phyloP scores from a whole-genome alignment of 2,888 invertebrate species.

The Dendrolimus houi region DNA sequence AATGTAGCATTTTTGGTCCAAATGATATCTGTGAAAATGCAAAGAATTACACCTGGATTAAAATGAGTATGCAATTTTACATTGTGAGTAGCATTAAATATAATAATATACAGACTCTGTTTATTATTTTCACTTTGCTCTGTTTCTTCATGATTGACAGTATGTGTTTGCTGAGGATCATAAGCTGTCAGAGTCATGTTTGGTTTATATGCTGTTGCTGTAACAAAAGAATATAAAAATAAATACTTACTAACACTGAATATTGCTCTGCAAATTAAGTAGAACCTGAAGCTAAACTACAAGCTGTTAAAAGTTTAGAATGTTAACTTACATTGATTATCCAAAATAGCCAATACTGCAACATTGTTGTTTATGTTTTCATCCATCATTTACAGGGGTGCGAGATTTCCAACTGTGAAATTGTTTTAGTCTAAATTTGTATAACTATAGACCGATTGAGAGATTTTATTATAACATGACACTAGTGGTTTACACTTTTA shows the following conservation, averaged over 20 bases:
- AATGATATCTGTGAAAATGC: conserved; percentile 34
- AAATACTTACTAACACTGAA: not conserved
- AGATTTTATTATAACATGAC: no score
- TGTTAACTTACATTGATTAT: conserved; percentile 39
- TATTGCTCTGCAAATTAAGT: not conserved
- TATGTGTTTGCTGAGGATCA: conserved; percentile 21
- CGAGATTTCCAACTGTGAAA: conserved; percentile 20
- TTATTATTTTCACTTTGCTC: conserved; percentile 39
- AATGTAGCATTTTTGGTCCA: conserved; percentile 52
- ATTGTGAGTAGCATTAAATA: not conserved
- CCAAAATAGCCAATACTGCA: conserved; percentile 47
- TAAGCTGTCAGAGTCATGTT: conserved; percentile 32
- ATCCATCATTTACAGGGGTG: conserved; percentile 30
- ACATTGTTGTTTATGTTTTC: conserved; percentile 49
- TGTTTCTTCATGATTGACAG: conserved; percentile 34
- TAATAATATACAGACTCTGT: conserved; percentile 35
- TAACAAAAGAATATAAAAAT: conserved; percentile 5
- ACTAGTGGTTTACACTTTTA: no score
- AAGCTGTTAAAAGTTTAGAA: conserved; percentile 6
- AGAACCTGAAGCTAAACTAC: no score
- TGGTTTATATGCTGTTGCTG: conserved; percentile 37
- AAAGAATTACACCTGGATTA: not conserved
- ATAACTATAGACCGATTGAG: no score
- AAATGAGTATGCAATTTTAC: no score
- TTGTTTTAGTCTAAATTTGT: no score